Evolutionary conservation across 1,140 invertebrate species (phyloP).

Genomic region (Mamestra configurata): DNA sequence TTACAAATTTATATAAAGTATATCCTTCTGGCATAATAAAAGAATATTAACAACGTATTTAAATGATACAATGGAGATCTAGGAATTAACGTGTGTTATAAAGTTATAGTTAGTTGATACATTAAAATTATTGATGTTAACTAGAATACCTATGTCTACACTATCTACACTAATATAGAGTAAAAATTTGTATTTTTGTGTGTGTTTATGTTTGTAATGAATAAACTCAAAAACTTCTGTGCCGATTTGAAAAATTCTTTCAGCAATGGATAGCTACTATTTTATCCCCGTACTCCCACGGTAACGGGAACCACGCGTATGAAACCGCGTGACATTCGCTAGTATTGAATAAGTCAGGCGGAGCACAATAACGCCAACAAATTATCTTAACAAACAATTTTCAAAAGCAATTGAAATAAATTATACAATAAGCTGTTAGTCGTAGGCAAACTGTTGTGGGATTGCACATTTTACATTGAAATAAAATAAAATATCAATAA

Average conservation of each 20-base stretch:
- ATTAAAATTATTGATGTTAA: not conserved
- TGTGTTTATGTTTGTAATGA: too few species aligned
- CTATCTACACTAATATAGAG: too few species aligned
- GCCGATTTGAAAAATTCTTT: too few species aligned
- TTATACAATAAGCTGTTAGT: not conserved
- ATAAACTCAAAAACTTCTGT: too few species aligned
- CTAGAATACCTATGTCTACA: too few species aligned
- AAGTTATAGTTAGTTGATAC: not conserved
- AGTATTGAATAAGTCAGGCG: not conserved
- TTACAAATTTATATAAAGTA: constrained; percentile 4
- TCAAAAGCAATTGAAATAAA: not conserved
- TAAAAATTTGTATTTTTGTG: too few species aligned
- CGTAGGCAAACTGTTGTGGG: not conserved
- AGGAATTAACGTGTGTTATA: not conserved
- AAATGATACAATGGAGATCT: not conserved
- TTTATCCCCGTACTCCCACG: too few species aligned
- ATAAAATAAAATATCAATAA: not conserved
- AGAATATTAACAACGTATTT: not conserved
- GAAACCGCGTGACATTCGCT: too few species aligned
- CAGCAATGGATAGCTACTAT: too few species aligned
- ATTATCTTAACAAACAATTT: not conserved
- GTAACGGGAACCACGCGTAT: too few species aligned
- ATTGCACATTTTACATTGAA: not conserved
- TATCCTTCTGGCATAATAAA: not conserved
- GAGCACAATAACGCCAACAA: not conserved